phyloP scores from a whole-genome alignment of 2,113 vertebrate genomes.

The Hemibates koningsi region DNA sequence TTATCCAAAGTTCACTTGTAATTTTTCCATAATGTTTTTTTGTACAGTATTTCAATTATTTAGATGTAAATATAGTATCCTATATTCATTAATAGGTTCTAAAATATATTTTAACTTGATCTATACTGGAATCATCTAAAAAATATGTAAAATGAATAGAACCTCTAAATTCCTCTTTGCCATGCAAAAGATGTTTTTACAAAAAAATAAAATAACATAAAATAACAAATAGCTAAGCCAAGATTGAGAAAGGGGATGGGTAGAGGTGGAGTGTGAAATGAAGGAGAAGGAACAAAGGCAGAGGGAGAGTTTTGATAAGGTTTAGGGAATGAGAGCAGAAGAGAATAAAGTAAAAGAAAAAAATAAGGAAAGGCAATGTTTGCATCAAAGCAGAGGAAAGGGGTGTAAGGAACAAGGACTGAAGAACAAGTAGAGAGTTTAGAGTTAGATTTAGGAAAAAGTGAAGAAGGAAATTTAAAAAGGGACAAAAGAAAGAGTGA shows the following conservation, averaged over 20 bases:
- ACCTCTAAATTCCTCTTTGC: neutral
- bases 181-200: neutral
- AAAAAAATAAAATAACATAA: neutral
- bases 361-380: neutral
- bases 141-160: neutral
- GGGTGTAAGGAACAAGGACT: neutral
- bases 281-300: neutral
- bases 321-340: neutral
- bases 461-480: neutral
- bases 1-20: neutral
- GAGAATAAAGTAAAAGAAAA: neutral
- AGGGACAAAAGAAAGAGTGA: neutral
- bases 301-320: neutral
- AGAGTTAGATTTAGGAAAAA: neutral
- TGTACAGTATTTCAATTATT: neutral
- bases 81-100: neutral
- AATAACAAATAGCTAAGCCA: neutral
- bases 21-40: neutral
- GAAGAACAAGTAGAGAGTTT: neutral
- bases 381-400: neutral
- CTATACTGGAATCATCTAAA: neutral
- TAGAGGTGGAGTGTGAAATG: neutral
- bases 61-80: neutral
- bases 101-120: neutral
- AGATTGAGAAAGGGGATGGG: neutral